A percentile compares a stretch with the other conserved stretches of the same genome.
Evolutionary conservation across 92 coral and sea anemone genomes (phyloP).

Genomic region (Plumapathes pennacea): DNA sequence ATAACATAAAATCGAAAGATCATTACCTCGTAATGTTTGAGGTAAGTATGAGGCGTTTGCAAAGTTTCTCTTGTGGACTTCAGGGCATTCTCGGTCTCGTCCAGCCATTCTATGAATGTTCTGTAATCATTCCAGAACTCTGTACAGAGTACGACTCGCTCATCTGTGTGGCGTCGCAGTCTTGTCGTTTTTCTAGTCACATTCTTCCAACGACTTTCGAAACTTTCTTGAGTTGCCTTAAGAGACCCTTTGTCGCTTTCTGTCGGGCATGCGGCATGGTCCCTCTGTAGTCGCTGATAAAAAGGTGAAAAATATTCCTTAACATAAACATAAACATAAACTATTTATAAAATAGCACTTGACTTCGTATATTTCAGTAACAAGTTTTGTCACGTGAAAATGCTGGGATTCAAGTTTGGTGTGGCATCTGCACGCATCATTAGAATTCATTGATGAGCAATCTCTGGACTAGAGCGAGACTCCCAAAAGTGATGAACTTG

Average conservation of each 20-base stretch:
- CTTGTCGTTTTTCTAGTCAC: slow-evolving; percentile 68
- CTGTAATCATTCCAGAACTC: slow-evolving; percentile 95
- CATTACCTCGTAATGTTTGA: slow-evolving; percentile 73
- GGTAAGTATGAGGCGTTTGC: slow-evolving; percentile 54
- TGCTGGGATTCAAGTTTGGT: no score
- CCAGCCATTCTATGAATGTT: slow-evolving; percentile 80
- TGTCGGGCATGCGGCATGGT: slow-evolving; percentile 82
- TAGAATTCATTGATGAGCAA: no score
- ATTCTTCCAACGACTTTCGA: slow-evolving; percentile 94
- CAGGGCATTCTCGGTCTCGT: slow-evolving; percentile 65
- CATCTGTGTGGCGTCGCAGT: slow-evolving; percentile 78
- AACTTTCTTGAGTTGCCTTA: slow-evolving; percentile 77
- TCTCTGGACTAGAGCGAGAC: no score
- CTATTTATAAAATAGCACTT: no score
- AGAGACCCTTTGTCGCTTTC: slow-evolving; percentile 70
- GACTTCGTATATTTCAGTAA: no score
- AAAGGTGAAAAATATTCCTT: neutral
- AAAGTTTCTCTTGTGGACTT: slow-evolving; percentile 23
- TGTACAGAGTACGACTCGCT: slow-evolving; percentile 71
- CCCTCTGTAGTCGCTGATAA: slow-evolving; percentile 80
- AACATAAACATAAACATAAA: neutral
- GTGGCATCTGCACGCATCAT: no score
- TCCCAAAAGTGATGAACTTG: no score
- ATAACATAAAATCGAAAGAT: neutral
- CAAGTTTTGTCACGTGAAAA: no score